Base-by-base conservation (phyloP, 1,140 invertebrate genomes). In the Drosophila pseudoobscura region DNA sequence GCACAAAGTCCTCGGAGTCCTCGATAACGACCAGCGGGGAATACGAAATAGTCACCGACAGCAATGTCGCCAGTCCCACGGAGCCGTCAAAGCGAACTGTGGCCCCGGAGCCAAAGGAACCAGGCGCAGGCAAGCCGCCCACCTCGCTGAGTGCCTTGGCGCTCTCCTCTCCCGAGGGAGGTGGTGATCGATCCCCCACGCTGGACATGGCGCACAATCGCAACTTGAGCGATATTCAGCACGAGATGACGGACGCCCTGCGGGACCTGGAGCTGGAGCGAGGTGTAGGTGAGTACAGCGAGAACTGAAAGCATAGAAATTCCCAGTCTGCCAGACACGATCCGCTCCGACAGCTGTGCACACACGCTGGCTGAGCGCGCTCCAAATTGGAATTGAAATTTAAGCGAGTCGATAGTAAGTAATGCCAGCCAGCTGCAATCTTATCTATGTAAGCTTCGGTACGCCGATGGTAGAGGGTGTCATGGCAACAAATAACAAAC, bases 1-100 rank as follows among this genome's bases (percentile, higher is more conserved):
- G 95, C 91, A 94, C 95, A 54, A 95, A 95, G 93, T 97, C 96
- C 62, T 95, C 95, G 91, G 96, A 97, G 93, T 91, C 89, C 29
- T 97, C 96, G 69, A 93, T 95, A 87, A 94, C 95, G 53, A 96
- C 95, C 43, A 96, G 95, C 89, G 96, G 97, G 66, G 96, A 97
- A 89, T 97, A 96, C 92, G 96, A 97, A 92, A 95, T 97, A 91
- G 94, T 97, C 29, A 93, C 93, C 60, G 92, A 90, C 47, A 90
- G 73, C 44, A 90, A 79, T 75, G 83, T 92, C 43, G 75, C 76
- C 44, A 89, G 88, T 69, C 90, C 90, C 20, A 61, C 80, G 26
- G 88, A 90, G 15, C 75, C 68, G n/a, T 20, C 54, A 45, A 78
- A 88, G 22, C 66, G 61, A 3, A 24, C 53, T 15, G 44, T 73